Evolutionary conservation across 2,113 vertebrate species (phyloP), one percentile per base, ranked within the genome.

Genomic region (Petromus typicus): DNA sequence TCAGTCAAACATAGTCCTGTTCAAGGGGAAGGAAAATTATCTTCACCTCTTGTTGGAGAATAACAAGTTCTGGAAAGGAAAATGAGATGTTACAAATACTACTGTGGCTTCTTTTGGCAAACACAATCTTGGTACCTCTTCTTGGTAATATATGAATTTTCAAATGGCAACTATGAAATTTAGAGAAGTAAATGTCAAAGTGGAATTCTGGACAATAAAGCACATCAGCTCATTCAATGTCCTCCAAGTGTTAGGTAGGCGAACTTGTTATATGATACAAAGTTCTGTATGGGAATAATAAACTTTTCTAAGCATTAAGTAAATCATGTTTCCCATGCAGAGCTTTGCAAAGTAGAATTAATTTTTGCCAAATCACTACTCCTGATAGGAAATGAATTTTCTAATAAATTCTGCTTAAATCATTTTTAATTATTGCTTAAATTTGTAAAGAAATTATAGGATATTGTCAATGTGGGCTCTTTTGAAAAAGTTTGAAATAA

Each of bases 301-400:
- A 76, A 84, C 20, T 95, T 94, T 59, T 40, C 30, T 84, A 66
- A 93, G 61, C 23, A 90, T 90, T 79, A 96, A 73, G 22, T 81
- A n/a, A 88, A 51, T 23, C 37, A 79, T 34, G 17, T 20, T 93
- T 96, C 85, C 67, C 45, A 40, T 32, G 67, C 10, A 69, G 64
- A 90, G 43, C 27, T 16, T 93, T 81, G 5, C 56, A 86, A 81
- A 90, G n/a, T 69, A 73, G 78, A 80, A 79, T 85, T 79, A 89
- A 88, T 90, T 92, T 93, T 94, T 95, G 34, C 48, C 94, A 89
- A 73, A n/a, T 81, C 54, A 85, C 23, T 94, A 92, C 88, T 92
- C 81, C 59, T 83, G 30, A 73, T 92, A 90, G 48, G 48, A 93
- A 86, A n/a, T 30, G 37, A 57, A 56, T 88, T 40, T 92, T 91